A percentile compares a stretch with the other conserved stretches of the same genome.
Conservation (phyloP, 2,113 vertebrate species). For the Leptobrachium leishanense region DNA sequence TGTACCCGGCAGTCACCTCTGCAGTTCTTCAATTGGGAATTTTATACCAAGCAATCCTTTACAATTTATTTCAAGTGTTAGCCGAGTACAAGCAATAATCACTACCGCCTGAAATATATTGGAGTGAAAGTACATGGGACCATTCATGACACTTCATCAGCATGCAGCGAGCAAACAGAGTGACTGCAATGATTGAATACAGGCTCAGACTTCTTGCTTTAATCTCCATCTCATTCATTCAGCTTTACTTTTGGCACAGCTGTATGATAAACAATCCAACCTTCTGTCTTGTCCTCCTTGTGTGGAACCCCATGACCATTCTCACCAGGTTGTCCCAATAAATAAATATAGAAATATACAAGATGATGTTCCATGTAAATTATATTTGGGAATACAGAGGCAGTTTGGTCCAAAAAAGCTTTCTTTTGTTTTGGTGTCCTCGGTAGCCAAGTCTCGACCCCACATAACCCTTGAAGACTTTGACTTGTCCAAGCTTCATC, state of each 20-base stretch:
- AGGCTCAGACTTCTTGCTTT: constrained; percentile 84
- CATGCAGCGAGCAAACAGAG: constrained; percentile 81
- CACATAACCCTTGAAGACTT: too few relatives aligned
- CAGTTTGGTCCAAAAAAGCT: too few relatives aligned
- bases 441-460: too few relatives aligned
- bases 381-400: too few relatives aligned
- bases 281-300: constrained; percentile 62
- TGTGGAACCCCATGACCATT: constrained; percentile 60
- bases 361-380: not conserved
- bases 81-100: constrained; percentile 71
- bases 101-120: constrained; percentile 69
- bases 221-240: constrained; percentile 87
- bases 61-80: constrained; percentile 70
- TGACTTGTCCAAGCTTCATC: too few relatives aligned
- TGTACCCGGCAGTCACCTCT: constrained; percentile 37
- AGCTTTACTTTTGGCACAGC: constrained; percentile 80
- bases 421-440: constrained; percentile 10
- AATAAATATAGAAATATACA: constrained; percentile 36
- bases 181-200: constrained; percentile 86
- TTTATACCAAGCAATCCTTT: constrained; percentile 66
- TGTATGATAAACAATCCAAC: constrained; percentile 83
- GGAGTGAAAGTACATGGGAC: constrained; percentile 77
- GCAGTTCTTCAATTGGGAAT: constrained; percentile 58
- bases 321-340: constrained; percentile 48
- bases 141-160: constrained; percentile 86